Evolutionary conservation across 2,113 vertebrate species (phyloP), one percentile per base, ranked within the genome.

Genomic region (Labrus mixtus): DNA sequence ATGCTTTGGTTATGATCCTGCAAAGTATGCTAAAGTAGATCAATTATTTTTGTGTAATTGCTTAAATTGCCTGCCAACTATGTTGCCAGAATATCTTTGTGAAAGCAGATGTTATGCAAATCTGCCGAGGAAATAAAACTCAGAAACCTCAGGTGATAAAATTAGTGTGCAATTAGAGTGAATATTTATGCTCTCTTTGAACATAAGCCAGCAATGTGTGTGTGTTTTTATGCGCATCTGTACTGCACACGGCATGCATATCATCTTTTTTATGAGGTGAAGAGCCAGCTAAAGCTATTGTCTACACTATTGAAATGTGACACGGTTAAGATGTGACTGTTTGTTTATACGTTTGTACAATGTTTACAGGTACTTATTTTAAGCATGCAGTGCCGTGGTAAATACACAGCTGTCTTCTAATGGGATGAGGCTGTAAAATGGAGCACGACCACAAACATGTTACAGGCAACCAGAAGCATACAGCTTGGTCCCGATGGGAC

Each of bases 151-250:
- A 46, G 58, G 68, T 57, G 73, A 58, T 84, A 51, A 84, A 83
- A 80, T 85, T 63, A 82, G 58, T 41, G 50, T 59, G 64, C 29
- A 63, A 58, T 81, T 15, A 73, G 71, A 66, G 48, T 41, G 67
- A 82, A 79, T 78, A 77, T 85, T 81, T 75, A 72, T 78, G 71
- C 74, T 45, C 68, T 54, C 64, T 83, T 57, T 85, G 76, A 78
- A 46, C 37, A 17, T 36, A 29, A 59, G 78, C 72, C 83, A 73
- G 51, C 29, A 6, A 71, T 22, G 58, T 65, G 73, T 81, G 76
- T 59, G 64, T 79, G 17, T 51, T 76, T 82, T 74, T 68, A 67
- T 33, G 56, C 69, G 73, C 60, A 83, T 84, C 65, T 65, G 72
- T 71, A 62, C 29, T 33, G 29, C 6, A 33, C 29, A 33, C 6